Evolutionary conservation across 2,113 vertebrate species (phyloP).

Genomic region (Corythornis vintsioides): DNA sequence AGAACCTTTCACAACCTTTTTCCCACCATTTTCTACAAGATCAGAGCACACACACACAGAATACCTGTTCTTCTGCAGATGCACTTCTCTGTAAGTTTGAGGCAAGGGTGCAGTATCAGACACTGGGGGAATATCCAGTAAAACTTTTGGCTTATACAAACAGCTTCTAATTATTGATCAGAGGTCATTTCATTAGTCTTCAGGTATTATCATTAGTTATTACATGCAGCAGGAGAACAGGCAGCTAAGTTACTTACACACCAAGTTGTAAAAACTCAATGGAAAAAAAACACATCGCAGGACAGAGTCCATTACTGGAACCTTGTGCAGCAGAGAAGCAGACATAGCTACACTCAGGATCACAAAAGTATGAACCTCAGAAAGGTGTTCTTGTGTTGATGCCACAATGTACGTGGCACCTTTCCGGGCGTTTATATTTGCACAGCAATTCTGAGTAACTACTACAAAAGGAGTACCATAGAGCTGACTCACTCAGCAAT

Average conservation of each 20-base stretch:
- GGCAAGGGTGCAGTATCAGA: not conserved
- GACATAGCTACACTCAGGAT: not conserved
- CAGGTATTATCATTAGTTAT: not conserved
- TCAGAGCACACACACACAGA: not conserved
- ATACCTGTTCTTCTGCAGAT: not conserved
- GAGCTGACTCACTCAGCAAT: not conserved
- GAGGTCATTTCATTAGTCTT: not conserved
- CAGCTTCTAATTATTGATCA: not conserved
- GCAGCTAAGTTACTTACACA: not conserved
- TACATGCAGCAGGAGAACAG: not conserved
- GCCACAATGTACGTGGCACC: not conserved
- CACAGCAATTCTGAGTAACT: not conserved
- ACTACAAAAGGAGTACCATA: not conserved
- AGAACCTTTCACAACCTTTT: no score
- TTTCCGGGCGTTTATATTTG: not conserved
- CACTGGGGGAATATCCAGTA: not conserved
- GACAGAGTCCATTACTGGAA: not conserved
- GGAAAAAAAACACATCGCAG: not conserved
- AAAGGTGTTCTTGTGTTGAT: not conserved
- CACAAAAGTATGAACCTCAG: not conserved
- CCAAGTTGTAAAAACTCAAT: not conserved
- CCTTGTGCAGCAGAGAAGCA: not conserved
- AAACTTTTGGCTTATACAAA: not conserved
- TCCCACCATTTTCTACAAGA: not conserved
- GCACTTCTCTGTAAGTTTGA: not conserved